Evolutionary conservation across 2,797 vertebrate genomes (phyloP), one percentile per base, ranked within the genome.

Genomic region (Pseudochirops cupreus): DNA sequence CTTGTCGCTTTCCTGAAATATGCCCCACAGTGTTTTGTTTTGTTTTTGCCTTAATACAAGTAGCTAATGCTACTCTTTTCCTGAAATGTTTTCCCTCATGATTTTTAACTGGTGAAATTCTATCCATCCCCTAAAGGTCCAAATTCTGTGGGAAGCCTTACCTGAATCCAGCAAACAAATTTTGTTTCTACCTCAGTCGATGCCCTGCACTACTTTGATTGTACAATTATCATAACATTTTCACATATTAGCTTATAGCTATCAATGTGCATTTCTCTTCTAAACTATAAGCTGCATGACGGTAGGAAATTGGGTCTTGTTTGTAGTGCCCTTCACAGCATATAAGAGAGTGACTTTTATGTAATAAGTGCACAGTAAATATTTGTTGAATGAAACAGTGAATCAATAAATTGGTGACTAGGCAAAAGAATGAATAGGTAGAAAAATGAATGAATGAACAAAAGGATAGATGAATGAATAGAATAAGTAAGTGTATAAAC

Each of bases 11-110:
- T 56, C 29, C 5, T 13, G 0, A 14, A 74, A 26, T 16, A 14
- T 0, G 0, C n/a, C 52, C 53, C n/a, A 18, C 4, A 18, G 2
- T 29, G 9, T 29, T 10, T 28, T 57, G 21, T 28, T 4, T 56
- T 56, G 16, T 26, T 28, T 52, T 33, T n/a, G 6, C n/a, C 31
- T 28, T 91, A 3, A 1, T 29, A 50, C 52, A 14, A 53, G 54
- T 57, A 57, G 39, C 39, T 94, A 39, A 28, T 50, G 10, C 39
- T 50, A 2, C 33, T 28, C 0, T 94, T 58, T 53, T 92, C 26
- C 56, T 53, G 24, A 1, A 50, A 29, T 9, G 29, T 55, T n/a
- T 29, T 9, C 52, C n/a, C 50, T 50, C 0, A 2, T 52, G 18
- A 62, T 6, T 33, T 39, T 92, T 7, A 52, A 12, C 28, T 50